Evolutionary conservation across 1,140 invertebrate species (phyloP).

Genomic region (Hycleus phaleratus): DNA sequence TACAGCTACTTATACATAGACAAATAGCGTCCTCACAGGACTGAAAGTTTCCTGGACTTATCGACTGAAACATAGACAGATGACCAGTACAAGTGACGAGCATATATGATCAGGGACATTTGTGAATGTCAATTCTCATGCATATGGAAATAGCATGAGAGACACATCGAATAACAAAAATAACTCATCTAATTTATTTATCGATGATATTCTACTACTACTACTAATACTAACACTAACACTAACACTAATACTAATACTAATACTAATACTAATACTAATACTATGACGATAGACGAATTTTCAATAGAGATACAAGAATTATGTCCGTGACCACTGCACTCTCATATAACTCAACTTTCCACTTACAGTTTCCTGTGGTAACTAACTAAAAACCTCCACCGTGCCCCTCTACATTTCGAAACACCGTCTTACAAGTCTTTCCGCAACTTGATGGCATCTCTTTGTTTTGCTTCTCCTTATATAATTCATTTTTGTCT

Average conservation of each 20-base stretch:
- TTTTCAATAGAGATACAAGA: no score
- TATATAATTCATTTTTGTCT: conserved; percentile 26
- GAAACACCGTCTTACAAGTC: conserved; percentile 15
- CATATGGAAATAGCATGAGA: conserved; percentile 34
- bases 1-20: neutral
- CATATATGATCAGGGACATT: conserved; percentile 36
- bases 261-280: no score
- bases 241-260: no score
- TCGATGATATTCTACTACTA: neutral
- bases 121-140: conserved; percentile 35
- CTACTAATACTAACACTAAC: no score
- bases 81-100: conserved; percentile 31
- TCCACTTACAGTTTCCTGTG: conserved; percentile 28
- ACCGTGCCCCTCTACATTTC: neutral
- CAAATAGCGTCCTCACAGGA: conserved; percentile 1
- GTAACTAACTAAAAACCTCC: conserved; percentile 8
- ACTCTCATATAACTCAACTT: conserved; percentile 23
- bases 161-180: neutral
- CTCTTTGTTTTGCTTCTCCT: conserved; percentile 30
- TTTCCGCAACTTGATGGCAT: conserved; percentile 26
- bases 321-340: no score
- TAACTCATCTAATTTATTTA: neutral
- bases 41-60: conserved; percentile 14
- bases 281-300: no score
- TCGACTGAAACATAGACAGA: conserved; percentile 30